These are phyloP conservation scores for Lasioglossum villosulum DNA, from an alignment of 2,888 invertebrate genomes.

Conservation along the genomic window DNA sequence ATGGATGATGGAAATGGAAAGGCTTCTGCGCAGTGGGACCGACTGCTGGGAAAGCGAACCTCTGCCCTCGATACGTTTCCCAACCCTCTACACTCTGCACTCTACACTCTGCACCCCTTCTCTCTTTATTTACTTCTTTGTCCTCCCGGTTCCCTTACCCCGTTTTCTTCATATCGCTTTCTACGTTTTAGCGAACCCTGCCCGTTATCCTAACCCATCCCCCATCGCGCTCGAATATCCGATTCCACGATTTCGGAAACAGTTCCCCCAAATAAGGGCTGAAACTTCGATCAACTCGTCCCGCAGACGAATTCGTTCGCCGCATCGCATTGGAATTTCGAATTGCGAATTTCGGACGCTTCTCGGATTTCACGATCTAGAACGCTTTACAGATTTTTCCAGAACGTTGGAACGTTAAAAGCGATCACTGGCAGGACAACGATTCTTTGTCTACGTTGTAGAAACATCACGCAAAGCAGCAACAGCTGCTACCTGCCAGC, in stretches of 20 bases:
- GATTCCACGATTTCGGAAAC: background rate
- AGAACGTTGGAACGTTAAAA: background rate
- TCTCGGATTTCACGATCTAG: background rate
- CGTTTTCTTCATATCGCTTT: background rate
- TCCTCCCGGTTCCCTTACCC: background rate
- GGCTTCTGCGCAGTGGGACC: constrained; percentile 58
- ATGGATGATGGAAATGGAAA: constrained; percentile 55
- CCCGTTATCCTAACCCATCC: background rate
- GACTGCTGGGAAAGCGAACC: background rate
- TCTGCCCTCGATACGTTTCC: background rate
- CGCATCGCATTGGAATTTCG: background rate
- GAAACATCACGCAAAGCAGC: background rate
- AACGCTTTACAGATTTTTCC: background rate
- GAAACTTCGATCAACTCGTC: background rate
- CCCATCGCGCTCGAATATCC: background rate
- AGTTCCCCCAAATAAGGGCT: background rate
- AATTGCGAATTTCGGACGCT: background rate
- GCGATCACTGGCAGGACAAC: background rate
- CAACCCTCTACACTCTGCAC: background rate
- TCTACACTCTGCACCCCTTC: background rate
- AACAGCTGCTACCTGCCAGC: too few relatives aligned
- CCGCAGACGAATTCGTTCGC: too few relatives aligned
- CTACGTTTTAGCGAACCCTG: background rate
- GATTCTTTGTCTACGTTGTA: background rate
- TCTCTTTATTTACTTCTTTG: background rate